These are phyloP conservation scores for Laupala kohalensis DNA, from an alignment of 1,140 invertebrate genomes.

Conservation along the genomic window DNA sequence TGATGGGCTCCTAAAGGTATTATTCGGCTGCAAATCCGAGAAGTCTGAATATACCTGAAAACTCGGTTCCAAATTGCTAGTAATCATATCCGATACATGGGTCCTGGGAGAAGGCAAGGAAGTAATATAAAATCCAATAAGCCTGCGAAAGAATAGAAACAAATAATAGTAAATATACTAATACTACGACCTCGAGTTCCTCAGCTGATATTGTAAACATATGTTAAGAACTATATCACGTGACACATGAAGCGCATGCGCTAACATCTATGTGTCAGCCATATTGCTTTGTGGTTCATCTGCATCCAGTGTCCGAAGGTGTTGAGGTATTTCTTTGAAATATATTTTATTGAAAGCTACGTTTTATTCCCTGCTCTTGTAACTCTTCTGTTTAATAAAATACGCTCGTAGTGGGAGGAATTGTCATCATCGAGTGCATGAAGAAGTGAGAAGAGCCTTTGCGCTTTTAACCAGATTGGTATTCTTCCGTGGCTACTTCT, in stretches of 20 bases:
- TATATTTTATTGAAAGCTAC: background rate
- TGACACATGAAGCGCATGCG: slow-evolving; percentile 1
- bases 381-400: background rate
- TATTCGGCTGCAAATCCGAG: too few species aligned
- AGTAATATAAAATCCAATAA: background rate
- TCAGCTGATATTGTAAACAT: slow-evolving; percentile 8
- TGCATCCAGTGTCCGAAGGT: slow-evolving; percentile 2
- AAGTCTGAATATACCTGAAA: too few species aligned
- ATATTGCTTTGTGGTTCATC: slow-evolving; percentile 6
- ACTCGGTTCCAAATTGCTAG: background rate
- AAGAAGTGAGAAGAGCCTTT: background rate
- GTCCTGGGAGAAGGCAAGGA: too few species aligned
- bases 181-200: background rate
- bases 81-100: too few species aligned
- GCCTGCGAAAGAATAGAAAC: background rate
- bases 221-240: background rate
- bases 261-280: background rate
- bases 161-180: background rate
- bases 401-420: background rate
- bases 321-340: background rate
- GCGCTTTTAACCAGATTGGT: background rate
- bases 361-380: background rate
- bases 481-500: background rate
- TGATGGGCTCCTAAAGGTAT: too few species aligned
- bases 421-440: background rate